These are phyloP conservation scores for Aldabrachelys gigantea DNA, from an alignment of 2,113 vertebrate species.

Conservation along the genomic window DNA sequence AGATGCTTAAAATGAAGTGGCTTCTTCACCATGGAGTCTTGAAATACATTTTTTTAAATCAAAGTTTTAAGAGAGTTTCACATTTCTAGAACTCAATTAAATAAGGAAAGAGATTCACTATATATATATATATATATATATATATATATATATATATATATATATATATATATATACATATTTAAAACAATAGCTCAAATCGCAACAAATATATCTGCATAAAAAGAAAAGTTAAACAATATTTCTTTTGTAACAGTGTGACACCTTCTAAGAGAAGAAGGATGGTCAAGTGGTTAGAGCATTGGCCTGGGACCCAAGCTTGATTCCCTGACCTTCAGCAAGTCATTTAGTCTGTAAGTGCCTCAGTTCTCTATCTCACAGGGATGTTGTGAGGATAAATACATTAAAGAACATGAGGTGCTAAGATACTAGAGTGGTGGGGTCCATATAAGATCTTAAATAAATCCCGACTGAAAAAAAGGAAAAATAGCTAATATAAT, in stretches of 20 bases:
- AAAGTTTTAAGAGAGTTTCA: not conserved
- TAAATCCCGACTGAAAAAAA: too few relatives aligned
- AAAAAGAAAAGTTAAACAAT: not conserved
- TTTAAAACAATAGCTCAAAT: not conserved
- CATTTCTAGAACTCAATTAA: not conserved
- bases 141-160: not conserved
- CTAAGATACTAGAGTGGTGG: too few relatives aligned
- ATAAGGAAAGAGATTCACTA: not conserved
- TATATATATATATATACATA: not conserved
- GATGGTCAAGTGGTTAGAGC: not conserved
- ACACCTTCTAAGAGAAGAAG: not conserved
- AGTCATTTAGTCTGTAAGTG: not conserved
- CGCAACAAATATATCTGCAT: not conserved
- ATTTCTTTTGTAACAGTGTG: not conserved
- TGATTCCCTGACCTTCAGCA: too few relatives aligned
- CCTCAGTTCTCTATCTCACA: not conserved
- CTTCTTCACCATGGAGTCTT: not conserved
- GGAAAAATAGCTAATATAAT: too few relatives aligned
- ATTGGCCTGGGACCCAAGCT: too few relatives aligned
- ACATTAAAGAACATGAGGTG: too few relatives aligned
- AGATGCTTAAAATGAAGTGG: not conserved
- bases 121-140: not conserved
- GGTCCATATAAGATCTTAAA: too few relatives aligned
- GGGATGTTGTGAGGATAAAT: too few relatives aligned
- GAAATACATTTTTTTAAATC: not conserved